Evolutionary conservation across 2,888 invertebrate species (phyloP), one percentile per base, ranked within the genome.

Genomic region (Acanthosoma haemorrhoidale): DNA sequence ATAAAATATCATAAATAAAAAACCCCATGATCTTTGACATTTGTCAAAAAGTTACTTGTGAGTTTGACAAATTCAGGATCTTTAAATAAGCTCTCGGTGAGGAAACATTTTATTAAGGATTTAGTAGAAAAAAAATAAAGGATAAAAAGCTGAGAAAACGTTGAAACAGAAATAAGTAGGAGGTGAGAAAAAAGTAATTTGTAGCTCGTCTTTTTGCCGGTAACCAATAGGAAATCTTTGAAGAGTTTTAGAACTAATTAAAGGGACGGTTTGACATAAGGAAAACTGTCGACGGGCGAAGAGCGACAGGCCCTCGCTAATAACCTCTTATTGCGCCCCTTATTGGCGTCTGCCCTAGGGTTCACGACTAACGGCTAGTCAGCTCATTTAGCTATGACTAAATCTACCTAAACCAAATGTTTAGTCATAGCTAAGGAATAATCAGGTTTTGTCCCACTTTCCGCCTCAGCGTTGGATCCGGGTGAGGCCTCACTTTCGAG

Each of bases 161-260:
- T 51, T 25, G 51, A 51, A 51, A 51, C 13, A 25, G 25, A 60
- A 34, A 60, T 60, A 60, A 60, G 36, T 21, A 63, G 39, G 18
- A 63, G 63, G 18, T 8, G 11, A 38, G 21, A 39, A 36, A 61
- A 38, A 63, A 63, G 39, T 5, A 63, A 63, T 38, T 63, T 36
- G 36, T 63, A 63, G 21, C 39, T 38, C 38, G 32, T 34, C 38
- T 60, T 51, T 51, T 51, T 51, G 25, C 34, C 32, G 11, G 34
- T 34, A 59, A 39, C 38, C 63, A 38, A 63, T 63, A 63, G 39
- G 34, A 38, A 63, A 63, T 63, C 63, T 38, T 36, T 63, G 63
- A 63, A 38, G 38, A 63, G 38, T 63, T 63, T 63, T 63, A 63
- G 25, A 63, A 63, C 36, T 63, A 63, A 63, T 63, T 63, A 60